These are phyloP conservation scores for Batillaria attramentaria DNA, from an alignment of 1,140 invertebrate genomes.

Conservation along the genomic window DNA sequence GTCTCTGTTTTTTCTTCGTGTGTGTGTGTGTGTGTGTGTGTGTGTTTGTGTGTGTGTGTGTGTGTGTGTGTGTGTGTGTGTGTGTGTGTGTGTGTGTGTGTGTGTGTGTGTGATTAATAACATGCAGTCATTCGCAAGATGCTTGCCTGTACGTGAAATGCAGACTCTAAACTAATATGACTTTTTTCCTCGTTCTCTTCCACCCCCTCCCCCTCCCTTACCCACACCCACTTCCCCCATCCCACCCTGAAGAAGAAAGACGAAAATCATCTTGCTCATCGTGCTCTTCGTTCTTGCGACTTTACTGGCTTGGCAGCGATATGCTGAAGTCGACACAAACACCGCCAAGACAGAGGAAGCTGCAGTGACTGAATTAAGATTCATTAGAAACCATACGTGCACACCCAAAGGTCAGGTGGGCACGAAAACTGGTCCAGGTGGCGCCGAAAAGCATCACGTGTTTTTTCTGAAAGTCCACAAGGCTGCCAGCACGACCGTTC, in stretches of 20 bases:
- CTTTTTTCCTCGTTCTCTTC: too few species aligned
- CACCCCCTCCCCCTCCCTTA: background rate
- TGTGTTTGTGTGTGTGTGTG: background rate
- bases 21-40: conserved; percentile 13
- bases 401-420: background rate
- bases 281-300: too few species aligned
- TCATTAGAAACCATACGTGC: background rate
- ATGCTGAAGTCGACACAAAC: background rate
- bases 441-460: background rate
- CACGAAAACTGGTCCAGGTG: background rate
- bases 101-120: background rate
- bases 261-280: background rate
- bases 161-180: too few species aligned
- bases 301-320: too few species aligned
- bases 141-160: too few species aligned
- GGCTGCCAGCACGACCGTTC: conserved; percentile 73
- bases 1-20: too few species aligned
- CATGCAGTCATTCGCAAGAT: background rate
- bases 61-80: background rate
- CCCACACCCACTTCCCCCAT: background rate
- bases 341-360: background rate
- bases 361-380: background rate
- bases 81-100: background rate
- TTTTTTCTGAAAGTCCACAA: conserved; percentile 66
- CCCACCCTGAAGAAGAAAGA: background rate